phyloP scores from a whole-genome alignment of 2,888 invertebrate genomes.

The Globia sparganii region DNA sequence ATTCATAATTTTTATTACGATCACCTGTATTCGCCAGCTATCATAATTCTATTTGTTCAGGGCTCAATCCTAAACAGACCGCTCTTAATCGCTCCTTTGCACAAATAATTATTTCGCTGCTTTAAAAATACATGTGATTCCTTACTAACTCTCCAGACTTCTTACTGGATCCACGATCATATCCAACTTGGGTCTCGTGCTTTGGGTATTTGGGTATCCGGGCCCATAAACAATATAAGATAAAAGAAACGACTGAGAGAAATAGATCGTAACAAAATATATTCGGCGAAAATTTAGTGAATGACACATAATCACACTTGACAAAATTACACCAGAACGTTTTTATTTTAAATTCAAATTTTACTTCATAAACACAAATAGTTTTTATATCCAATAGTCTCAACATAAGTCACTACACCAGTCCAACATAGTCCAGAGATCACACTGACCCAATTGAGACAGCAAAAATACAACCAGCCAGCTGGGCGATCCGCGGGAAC shows the following conservation, averaged over 20 bases:
- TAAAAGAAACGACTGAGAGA: background rate
- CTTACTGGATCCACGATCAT: too few relatives aligned
- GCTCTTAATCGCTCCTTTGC: background rate
- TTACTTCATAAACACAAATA: background rate
- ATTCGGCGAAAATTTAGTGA: background rate
- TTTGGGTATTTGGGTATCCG: background rate
- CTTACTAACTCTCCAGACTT: background rate
- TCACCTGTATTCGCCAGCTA: background rate
- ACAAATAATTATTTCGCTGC: background rate
- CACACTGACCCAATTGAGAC: background rate
- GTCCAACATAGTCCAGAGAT: conserved; percentile 2
- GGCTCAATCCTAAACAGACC: background rate
- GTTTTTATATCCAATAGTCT: background rate
- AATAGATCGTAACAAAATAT: conserved; percentile 12
- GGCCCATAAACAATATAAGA: too few relatives aligned
- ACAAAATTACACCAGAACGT: background rate
- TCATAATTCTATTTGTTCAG: background rate
- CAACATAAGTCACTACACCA: background rate
- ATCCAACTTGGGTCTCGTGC: background rate
- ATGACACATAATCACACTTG: background rate
- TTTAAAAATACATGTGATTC: background rate
- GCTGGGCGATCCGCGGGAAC: conserved; percentile 5
- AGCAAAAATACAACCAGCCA: conserved; percentile 17
- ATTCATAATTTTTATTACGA: background rate
- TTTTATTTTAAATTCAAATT: background rate